A percentile compares a stretch with the other conserved stretches of the same genome.
Evolutionary conservation across 1,140 invertebrate species (phyloP).

Genomic region (Sipha flava): DNA sequence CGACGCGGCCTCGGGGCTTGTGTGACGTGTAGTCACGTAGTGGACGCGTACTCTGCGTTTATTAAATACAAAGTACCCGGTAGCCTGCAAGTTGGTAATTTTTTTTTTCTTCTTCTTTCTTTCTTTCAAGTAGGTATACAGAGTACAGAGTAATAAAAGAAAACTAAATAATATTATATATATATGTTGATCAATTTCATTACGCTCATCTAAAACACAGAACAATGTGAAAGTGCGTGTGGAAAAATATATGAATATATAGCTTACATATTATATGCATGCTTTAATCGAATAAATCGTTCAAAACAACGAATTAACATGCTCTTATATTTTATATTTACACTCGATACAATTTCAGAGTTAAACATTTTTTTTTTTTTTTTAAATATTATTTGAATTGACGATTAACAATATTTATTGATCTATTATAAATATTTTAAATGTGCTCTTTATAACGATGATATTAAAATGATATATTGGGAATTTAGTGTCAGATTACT

Average conservation of each 20-base stretch:
- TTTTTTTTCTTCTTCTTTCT: background rate
- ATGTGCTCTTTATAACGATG: too few relatives aligned
- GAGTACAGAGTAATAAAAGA: background rate
- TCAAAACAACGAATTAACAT: too few relatives aligned
- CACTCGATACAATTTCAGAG: too few relatives aligned
- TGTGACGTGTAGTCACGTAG: conserved; percentile 22
- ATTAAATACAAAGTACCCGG: conserved; percentile 28
- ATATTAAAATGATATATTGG: too few relatives aligned
- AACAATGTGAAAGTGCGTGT: background rate
- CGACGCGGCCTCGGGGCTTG: background rate
- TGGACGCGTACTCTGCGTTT: background rate
- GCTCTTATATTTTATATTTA: too few relatives aligned
- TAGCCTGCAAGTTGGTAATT: conserved; percentile 2
- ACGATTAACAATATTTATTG: too few relatives aligned
- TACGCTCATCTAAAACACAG: background rate
- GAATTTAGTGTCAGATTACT: too few relatives aligned
- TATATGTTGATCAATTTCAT: background rate
- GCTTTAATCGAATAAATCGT: too few relatives aligned
- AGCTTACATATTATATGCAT: background rate
- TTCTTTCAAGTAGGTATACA: background rate
- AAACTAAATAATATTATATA: background rate
- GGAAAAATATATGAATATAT: background rate
- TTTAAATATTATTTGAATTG: too few relatives aligned
- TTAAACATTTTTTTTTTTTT: too few relatives aligned
- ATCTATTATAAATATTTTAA: too few relatives aligned